phyloP scores from a whole-genome alignment of 1,140 invertebrate genomes.

The Polypedilum vanderplanki region DNA sequence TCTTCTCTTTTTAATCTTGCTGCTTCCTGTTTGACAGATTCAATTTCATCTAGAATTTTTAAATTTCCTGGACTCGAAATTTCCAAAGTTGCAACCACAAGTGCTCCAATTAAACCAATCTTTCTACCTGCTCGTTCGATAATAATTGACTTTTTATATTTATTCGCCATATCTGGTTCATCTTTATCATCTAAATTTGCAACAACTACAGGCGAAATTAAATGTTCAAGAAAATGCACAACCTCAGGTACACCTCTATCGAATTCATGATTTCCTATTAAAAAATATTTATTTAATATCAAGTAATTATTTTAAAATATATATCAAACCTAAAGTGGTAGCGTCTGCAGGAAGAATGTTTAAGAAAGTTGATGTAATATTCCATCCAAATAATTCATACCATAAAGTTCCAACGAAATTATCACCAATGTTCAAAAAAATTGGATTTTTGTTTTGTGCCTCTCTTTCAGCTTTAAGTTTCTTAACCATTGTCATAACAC shows the following conservation, averaged over 20 bases:
- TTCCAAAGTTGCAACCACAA: constrained; percentile 59
- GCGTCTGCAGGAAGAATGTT: constrained; percentile 70
- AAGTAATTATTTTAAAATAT: background rate
- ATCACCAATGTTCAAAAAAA: constrained; percentile 77
- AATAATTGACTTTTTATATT: constrained; percentile 54
- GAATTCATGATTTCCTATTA: constrained; percentile 83
- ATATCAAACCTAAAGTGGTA: constrained; percentile 42
- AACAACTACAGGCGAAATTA: constrained; percentile 60
- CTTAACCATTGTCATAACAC: constrained; percentile 53
- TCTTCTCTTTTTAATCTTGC: constrained; percentile 51
- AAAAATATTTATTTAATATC: constrained; percentile 32
- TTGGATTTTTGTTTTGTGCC: constrained; percentile 50
- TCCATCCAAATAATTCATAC: constrained; percentile 71
- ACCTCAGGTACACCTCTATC: constrained; percentile 68
- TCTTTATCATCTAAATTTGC: constrained; percentile 66
- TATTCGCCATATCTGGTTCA: constrained; percentile 59
- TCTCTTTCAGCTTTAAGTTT: constrained; percentile 47
- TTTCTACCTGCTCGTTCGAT: constrained; percentile 52
- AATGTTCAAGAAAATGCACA: constrained; percentile 59
- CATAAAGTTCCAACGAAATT: constrained; percentile 80
- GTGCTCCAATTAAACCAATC: constrained; percentile 77
- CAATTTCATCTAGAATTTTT: constrained; percentile 60
- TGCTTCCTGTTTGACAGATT: constrained; percentile 57
- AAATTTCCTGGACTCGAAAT: constrained; percentile 54
- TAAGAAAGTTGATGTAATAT: constrained; percentile 65